Conservation (phyloP, 2,888 invertebrate genomes). For the Drosophila testacea region DNA sequence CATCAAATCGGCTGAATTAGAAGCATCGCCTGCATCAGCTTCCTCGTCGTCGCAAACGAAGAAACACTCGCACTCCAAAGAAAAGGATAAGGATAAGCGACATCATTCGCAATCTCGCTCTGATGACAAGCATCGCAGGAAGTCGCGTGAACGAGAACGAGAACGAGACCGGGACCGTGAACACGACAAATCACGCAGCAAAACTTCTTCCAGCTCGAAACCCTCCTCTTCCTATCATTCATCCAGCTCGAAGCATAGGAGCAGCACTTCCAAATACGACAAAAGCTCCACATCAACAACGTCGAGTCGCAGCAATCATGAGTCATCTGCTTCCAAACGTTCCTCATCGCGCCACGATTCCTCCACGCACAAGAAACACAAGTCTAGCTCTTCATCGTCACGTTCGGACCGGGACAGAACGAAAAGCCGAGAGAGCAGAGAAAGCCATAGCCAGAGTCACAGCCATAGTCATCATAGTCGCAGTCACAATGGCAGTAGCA, state of each 20-base stretch:
- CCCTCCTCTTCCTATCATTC: constrained; percentile 69
- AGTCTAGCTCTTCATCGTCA: constrained; percentile 68
- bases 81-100: constrained; percentile 60
- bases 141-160: constrained; percentile 52
- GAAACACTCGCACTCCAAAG: constrained; percentile 57
- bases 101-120: constrained; percentile 52
- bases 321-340: constrained; percentile 60
- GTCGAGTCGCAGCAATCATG: constrained; percentile 60
- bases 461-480: constrained; percentile 58
- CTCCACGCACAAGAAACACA: constrained; percentile 58
- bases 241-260: constrained; percentile 59
- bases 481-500: constrained; percentile 55
- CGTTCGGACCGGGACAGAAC: constrained; percentile 59
- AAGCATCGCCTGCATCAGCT: constrained; percentile 58
- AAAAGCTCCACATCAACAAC: constrained; percentile 53
- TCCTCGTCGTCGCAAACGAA: constrained; percentile 78
- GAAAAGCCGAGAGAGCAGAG: constrained; percentile 41
- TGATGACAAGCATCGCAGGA: constrained; percentile 56
- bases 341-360: constrained; percentile 61
- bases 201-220: constrained; percentile 68
- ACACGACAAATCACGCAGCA: constrained; percentile 62
- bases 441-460: constrained; percentile 48
- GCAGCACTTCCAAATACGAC: constrained; percentile 66
- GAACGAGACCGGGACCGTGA: constrained; percentile 60
- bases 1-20: constrained; percentile 41